Evolutionary conservation across 2,888 invertebrate genomes (phyloP).

Genomic region (Cotesia congregata): DNA sequence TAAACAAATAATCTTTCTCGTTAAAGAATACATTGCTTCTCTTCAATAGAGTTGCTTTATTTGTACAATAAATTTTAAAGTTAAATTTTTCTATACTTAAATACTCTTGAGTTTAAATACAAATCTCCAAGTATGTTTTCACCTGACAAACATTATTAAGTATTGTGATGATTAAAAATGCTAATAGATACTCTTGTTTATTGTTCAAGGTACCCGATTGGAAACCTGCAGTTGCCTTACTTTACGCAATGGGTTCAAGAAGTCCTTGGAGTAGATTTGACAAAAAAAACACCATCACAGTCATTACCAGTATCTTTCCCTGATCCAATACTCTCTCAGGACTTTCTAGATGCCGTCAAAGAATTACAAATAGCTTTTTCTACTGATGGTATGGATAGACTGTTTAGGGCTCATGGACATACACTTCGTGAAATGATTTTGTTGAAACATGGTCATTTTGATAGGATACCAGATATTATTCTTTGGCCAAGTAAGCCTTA

Average conservation of each 20-base stretch:
- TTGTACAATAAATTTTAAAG: neutral
- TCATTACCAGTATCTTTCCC: constrained; percentile 77
- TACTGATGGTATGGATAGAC: constrained; percentile 84
- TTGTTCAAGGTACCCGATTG: constrained; percentile 82
- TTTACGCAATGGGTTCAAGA: constrained; percentile 86
- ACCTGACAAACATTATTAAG: neutral
- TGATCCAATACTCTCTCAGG: constrained; percentile 75
- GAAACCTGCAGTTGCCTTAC: constrained; percentile 80
- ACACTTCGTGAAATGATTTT: constrained; percentile 90
- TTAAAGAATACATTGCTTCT: neutral
- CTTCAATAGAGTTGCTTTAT: neutral
- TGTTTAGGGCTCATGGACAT: constrained; percentile 93
- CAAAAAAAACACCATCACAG: constrained; percentile 69
- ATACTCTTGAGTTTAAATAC: neutral
- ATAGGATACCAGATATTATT: constrained; percentile 93
- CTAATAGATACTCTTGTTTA: constrained; percentile 18
- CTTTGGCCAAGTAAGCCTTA: constrained; percentile 85
- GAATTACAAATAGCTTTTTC: constrained; percentile 75
- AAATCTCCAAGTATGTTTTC: neutral
- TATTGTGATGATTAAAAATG: neutral
- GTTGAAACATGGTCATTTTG: constrained; percentile 80
- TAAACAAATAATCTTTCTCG: constrained; percentile 15
- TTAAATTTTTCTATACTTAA: constrained; percentile 7
- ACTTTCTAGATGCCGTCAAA: constrained; percentile 75
- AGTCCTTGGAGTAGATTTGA: constrained; percentile 79